These are phyloP conservation scores for Siniperca obscura DNA, from an alignment of 2,797 vertebrate species.

Conservation along the genomic window DNA sequence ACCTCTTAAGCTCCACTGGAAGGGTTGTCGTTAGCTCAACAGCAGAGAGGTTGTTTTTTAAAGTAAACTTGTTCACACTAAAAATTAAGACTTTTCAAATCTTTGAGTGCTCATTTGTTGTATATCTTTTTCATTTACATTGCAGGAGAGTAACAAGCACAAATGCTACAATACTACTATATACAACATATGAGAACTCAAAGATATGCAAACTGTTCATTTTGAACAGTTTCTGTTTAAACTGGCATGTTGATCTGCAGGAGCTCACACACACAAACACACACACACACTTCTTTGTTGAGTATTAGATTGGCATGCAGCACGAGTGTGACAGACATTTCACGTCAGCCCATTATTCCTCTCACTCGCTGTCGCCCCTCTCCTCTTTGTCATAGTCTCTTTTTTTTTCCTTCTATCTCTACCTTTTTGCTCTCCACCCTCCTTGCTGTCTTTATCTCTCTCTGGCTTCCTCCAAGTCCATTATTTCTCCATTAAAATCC, in stretches of 20 bases:
- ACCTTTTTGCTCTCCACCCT: not conserved
- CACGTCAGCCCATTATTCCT: slow-evolving; percentile 26
- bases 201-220: not conserved
- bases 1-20: not conserved
- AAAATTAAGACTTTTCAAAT: not conserved
- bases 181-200: not conserved
- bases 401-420: not conserved
- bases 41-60: not conserved
- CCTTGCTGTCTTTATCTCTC: slow-evolving; percentile 9
- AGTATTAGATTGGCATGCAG: slow-evolving; percentile 10
- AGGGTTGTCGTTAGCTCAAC: no score
- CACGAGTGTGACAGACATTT: slow-evolving; percentile 34
- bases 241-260: not conserved
- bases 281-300: not conserved
- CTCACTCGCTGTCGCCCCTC: not conserved
- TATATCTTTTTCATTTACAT: not conserved
- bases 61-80: not conserved
- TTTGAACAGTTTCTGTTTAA: not conserved
- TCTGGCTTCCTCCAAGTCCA: slow-evolving; percentile 39
- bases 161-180: not conserved
- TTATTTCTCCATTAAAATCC: slow-evolving; percentile 73
- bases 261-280: not conserved
- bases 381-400: slow-evolving; percentile 1
- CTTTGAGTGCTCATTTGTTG: no score
- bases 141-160: not conserved